Conservation (phyloP, 2,113 vertebrate genomes). For the Muscicapa adusta region DNA sequence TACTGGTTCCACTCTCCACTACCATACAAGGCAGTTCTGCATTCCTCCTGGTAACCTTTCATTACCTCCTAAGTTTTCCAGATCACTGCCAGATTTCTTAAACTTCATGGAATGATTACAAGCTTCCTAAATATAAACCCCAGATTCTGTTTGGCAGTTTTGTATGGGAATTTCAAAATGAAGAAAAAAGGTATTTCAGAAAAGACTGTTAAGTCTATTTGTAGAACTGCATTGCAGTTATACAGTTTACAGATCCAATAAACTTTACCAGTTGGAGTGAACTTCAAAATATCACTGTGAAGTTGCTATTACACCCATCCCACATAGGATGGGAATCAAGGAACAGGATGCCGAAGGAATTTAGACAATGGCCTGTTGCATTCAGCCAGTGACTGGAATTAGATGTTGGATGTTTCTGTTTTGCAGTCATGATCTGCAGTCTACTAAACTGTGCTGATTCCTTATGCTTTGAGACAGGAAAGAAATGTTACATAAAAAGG, state of each 20-base stretch:
- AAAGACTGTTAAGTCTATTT: neutral
- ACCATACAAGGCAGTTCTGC: slow-evolving; percentile 84
- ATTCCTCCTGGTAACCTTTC: slow-evolving; percentile 77
- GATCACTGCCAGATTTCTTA: slow-evolving; percentile 70
- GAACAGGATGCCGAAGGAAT: neutral
- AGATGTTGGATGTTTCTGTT: neutral
- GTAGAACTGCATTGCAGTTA: neutral
- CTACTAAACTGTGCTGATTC: neutral
- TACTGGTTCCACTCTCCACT: slow-evolving; percentile 44
- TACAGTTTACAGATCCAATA: neutral
- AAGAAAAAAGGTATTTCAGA: neutral
- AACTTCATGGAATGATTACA: slow-evolving; percentile 73
- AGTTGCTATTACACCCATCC: neutral
- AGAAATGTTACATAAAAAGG: neutral
- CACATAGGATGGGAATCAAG: neutral
- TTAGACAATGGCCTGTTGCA: neutral
- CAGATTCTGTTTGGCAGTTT: slow-evolving; percentile 51
- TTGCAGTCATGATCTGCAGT: neutral
- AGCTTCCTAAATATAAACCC: slow-evolving; percentile 66
- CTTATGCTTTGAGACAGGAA: neutral
- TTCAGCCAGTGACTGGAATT: neutral
- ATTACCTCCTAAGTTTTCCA: slow-evolving; percentile 72
- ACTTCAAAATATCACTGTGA: neutral
- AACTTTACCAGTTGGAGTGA: neutral
- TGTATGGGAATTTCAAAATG: slow-evolving; percentile 20